A percentile compares a stretch with the other conserved stretches of the same genome.
Conservation (phyloP, 1,140 invertebrate species). For the Phymorhynchus buccinoides region DNA sequence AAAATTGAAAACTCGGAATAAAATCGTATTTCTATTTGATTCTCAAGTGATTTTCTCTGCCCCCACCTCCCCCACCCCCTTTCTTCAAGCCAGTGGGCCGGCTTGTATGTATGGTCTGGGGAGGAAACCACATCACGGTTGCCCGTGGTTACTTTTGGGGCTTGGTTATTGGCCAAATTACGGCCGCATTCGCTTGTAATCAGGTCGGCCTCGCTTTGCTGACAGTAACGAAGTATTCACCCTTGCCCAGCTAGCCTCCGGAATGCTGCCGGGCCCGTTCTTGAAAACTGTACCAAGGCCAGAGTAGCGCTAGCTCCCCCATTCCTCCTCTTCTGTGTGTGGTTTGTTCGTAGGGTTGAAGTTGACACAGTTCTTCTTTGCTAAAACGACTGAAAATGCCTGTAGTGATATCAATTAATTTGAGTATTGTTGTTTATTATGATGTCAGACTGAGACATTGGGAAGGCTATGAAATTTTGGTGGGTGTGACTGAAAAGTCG, state of each 20-base stretch:
- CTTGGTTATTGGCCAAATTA: conserved; percentile 16
- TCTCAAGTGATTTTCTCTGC: background rate
- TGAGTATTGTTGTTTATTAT: no score
- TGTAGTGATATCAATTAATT: no score
- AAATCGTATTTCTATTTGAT: background rate
- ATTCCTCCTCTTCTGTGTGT: no score
- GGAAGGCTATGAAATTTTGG: no score
- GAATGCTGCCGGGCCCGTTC: background rate
- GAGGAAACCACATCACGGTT: conserved; percentile 14
- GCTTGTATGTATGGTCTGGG: background rate
- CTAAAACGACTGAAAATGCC: no score
- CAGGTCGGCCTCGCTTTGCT: conserved; percentile 23
- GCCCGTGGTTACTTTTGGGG: conserved; percentile 11
- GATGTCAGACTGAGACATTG: no score
- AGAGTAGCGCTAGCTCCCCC: background rate
- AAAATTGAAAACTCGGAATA: background rate
- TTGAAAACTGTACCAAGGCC: background rate
- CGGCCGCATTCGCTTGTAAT: conserved; percentile 19
- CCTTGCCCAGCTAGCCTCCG: no score
- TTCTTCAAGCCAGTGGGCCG: background rate
- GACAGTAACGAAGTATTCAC: background rate
- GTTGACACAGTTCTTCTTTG: no score
- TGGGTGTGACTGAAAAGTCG: no score
- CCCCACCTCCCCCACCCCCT: background rate
- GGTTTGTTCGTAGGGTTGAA: no score